Conservation (phyloP, 2,113 vertebrate species). For the Aldabrachelys gigantea region DNA sequence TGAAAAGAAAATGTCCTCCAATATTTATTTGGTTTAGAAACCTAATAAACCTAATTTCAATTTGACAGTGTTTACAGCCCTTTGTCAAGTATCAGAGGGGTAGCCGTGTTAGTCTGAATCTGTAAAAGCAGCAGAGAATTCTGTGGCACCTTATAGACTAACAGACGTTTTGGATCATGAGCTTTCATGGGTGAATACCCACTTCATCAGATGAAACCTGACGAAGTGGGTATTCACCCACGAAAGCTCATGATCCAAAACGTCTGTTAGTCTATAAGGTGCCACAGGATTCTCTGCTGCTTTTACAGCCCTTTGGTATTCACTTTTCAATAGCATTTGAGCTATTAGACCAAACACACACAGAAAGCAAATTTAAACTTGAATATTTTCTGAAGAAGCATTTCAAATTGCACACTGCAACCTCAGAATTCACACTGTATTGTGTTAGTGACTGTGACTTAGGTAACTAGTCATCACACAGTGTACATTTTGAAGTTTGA, state of each 20-base stretch:
- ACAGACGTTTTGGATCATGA: too few relatives aligned
- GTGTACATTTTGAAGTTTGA: neutral
- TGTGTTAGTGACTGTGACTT: neutral
- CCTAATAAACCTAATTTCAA: neutral
- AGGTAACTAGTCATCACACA: fast-evolving
- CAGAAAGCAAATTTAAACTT: neutral
- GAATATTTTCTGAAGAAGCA: neutral
- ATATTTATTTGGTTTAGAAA: neutral
- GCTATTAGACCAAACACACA: neutral
- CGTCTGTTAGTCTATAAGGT: too few relatives aligned
- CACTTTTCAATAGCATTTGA: neutral
- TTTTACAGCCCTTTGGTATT: neutral
- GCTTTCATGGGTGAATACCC: too few relatives aligned
- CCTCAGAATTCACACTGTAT: neutral
- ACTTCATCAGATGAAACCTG: too few relatives aligned
- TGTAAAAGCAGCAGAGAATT: too few relatives aligned
- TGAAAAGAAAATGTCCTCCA: neutral
- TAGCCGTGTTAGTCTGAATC: too few relatives aligned
- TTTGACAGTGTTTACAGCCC: neutral
- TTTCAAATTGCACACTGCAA: fast-evolving
- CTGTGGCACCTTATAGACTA: too few relatives aligned
- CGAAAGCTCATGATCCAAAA: too few relatives aligned
- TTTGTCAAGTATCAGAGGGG: too few relatives aligned
- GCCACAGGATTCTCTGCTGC: too few relatives aligned
- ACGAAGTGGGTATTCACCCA: too few relatives aligned